phyloP scores from a whole-genome alignment of 2,888 invertebrate species.

The Bombylius major region DNA sequence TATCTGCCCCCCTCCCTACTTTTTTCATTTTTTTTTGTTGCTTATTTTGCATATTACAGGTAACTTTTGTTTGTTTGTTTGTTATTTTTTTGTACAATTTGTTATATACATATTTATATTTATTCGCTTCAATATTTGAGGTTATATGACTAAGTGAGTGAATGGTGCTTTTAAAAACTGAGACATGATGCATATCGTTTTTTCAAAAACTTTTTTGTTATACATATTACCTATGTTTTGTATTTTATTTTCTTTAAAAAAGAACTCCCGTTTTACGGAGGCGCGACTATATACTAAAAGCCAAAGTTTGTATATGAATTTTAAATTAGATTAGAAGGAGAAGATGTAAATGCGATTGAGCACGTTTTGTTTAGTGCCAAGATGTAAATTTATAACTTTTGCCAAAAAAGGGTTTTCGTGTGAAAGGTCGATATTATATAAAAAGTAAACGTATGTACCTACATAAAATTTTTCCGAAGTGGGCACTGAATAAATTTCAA shows the following conservation, averaged over 20 bases:
- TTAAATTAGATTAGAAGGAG: slow-evolving; percentile 4
- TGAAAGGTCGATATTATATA: background rate
- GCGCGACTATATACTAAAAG: background rate
- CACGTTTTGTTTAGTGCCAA: background rate
- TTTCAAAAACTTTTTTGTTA: too few relatives aligned
- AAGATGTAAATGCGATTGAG: slow-evolving; percentile 3
- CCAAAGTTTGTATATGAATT: slow-evolving; percentile 1
- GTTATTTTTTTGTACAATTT: too few relatives aligned
- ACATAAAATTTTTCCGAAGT: too few relatives aligned
- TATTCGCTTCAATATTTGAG: background rate
- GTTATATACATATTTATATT: too few relatives aligned
- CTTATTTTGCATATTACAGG: too few relatives aligned
- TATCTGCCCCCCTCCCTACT: background rate
- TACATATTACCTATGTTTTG: too few relatives aligned
- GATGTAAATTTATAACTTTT: background rate
- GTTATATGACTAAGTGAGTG: background rate
- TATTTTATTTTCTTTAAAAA: background rate
- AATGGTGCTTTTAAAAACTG: background rate
- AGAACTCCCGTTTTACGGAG: background rate
- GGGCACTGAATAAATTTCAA: too few relatives aligned
- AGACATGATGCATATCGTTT: slow-evolving; percentile 1
- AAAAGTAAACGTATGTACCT: too few relatives aligned
- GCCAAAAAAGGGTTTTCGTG: background rate
- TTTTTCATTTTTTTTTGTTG: too few relatives aligned
- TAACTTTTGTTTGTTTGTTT: too few relatives aligned